phyloP scores from a whole-genome alignment of 2,888 invertebrate species.

The Agrochola macilenta region DNA sequence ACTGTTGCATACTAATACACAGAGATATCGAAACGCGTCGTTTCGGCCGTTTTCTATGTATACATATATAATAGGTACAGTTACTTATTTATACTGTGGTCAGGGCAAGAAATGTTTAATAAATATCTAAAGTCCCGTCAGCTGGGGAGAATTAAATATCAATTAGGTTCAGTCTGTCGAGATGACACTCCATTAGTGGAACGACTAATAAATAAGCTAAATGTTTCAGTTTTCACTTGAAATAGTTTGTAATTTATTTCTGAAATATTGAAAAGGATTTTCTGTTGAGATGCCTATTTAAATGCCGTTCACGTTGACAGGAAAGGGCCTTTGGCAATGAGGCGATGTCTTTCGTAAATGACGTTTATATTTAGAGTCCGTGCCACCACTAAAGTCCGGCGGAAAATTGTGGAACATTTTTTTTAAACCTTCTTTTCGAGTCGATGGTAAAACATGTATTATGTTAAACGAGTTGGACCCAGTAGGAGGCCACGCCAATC shows the following conservation, averaged over 20 bases:
- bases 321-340: neutral
- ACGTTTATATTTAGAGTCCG: conserved; percentile 16
- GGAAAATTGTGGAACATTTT: too few relatives aligned
- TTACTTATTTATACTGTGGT: too few relatives aligned
- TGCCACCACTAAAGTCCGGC: too few relatives aligned
- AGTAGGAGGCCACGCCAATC: too few relatives aligned
- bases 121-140: conserved; percentile 49
- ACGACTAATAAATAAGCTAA: conserved; percentile 37
- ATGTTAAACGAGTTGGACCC: too few relatives aligned
- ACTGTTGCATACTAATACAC: too few relatives aligned
- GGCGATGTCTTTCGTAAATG: conserved; percentile 3
- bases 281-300: conserved; percentile 14
- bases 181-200: conserved; percentile 43
- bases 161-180: conserved; percentile 37
- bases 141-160: conserved; percentile 49
- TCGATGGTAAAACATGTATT: too few relatives aligned
- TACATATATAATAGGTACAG: too few relatives aligned
- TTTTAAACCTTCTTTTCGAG: too few relatives aligned
- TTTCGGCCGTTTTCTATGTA: too few relatives aligned
- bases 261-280: conserved; percentile 31
- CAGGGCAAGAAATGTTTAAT: conserved; percentile 36
- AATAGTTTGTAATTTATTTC: conserved; percentile 48
- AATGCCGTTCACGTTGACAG: conserved; percentile 12
- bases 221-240: conserved; percentile 34
- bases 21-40: too few relatives aligned